Percentiles rank a stretch among this genome's conserved stretches.
phyloP scores from a whole-genome alignment of 1,140 invertebrate genomes.

The Drosophila littoralis region DNA sequence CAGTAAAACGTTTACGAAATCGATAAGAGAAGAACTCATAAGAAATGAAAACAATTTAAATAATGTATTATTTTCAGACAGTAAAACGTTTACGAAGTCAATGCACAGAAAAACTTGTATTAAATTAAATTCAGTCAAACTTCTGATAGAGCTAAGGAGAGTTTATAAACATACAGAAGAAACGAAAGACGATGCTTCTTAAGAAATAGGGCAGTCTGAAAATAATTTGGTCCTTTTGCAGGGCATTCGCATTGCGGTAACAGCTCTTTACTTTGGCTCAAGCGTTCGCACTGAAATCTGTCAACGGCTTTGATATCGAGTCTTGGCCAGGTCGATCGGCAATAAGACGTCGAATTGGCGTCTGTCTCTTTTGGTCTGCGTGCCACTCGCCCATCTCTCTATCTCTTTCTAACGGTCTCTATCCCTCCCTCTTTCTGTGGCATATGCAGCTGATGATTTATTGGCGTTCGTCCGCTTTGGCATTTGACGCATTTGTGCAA shows the following conservation, averaged over 20 bases:
- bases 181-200: no score
- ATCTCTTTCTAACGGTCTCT: background rate
- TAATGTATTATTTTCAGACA: no score
- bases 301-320: slow-evolving; percentile 31
- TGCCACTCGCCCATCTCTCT: slow-evolving; percentile 3
- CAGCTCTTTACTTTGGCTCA: slow-evolving; percentile 3
- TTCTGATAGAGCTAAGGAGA: no score
- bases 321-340: slow-evolving; percentile 36
- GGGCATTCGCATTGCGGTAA: background rate
- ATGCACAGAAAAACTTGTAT: no score
- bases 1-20: no score
- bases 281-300: slow-evolving; percentile 43
- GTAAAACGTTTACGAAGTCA: no score
- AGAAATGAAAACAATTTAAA: no score
- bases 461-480: slow-evolving; percentile 69
- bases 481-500: slow-evolving; percentile 82
- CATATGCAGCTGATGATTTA: slow-evolving; percentile 65
- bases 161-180: no score
- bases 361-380: background rate
- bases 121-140: no score
- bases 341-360: slow-evolving; percentile 12
- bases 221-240: background rate
- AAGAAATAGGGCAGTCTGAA: no score
- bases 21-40: no score
- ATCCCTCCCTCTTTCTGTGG: background rate